A percentile compares a stretch with the other conserved stretches of the same genome.
These are phyloP conservation scores for Monomorium pharaonis DNA, from an alignment of 1,140 invertebrate species.

Conservation along the genomic window DNA sequence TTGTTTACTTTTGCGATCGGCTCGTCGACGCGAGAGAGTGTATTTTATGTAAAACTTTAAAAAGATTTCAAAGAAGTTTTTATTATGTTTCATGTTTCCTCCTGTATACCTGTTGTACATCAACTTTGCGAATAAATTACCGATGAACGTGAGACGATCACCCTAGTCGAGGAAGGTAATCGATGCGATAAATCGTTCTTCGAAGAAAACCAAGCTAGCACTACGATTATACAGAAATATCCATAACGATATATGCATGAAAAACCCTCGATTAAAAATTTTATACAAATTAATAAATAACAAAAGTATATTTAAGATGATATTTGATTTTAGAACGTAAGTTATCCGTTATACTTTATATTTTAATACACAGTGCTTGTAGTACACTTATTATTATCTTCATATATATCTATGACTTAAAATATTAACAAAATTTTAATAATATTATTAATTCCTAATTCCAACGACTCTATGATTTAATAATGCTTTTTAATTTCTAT, in stretches of 20 bases:
- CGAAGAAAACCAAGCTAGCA: not conserved
- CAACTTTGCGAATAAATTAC: constrained; percentile 38
- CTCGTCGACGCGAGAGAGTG: constrained; percentile 11
- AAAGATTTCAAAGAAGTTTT: constrained; percentile 54
- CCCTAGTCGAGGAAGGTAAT: not conserved
- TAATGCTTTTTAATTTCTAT: not conserved
- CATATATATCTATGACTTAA: not conserved
- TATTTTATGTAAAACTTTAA: constrained; percentile 50
- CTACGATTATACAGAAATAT: not conserved
- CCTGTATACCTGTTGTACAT: constrained; percentile 7
- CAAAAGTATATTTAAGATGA: not conserved
- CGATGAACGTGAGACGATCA: constrained; percentile 7
- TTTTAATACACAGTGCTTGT: no score
- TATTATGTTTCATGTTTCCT: constrained; percentile 8
- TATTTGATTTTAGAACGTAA: not conserved
- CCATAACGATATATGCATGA: not conserved
- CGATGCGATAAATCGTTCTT: constrained; percentile 9
- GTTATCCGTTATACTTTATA: no score
- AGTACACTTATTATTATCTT: no score
- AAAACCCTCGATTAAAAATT: not conserved
- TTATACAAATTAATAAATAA: not conserved
- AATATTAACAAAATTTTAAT: not conserved
- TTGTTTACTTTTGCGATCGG: constrained; percentile 27
- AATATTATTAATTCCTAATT: not conserved
- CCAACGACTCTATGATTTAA: not conserved